A percentile compares a stretch with the other conserved stretches of the same genome.
phyloP scores from a whole-genome alignment of 1,140 invertebrate genomes.

The Bombus terrestris region DNA sequence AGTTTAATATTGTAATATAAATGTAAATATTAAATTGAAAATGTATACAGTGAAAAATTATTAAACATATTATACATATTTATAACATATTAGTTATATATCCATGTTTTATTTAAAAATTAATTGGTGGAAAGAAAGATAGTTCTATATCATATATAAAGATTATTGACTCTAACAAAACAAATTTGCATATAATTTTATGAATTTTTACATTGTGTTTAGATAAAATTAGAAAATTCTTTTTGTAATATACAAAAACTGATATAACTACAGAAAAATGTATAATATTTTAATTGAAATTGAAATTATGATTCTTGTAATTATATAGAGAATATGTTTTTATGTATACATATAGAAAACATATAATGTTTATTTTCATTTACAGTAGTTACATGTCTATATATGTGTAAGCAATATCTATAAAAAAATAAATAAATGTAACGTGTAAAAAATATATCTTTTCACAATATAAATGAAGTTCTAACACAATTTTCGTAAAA shows the following conservation, averaged over 20 bases:
- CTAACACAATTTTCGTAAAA: neutral
- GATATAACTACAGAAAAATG: neutral
- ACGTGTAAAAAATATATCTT: neutral
- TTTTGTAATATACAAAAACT: neutral
- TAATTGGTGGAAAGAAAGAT: neutral
- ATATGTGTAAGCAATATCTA: slow-evolving; percentile 7
- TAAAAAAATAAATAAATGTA: slow-evolving; percentile 26
- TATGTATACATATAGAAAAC: slow-evolving; percentile 5
- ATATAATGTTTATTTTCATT: slow-evolving; percentile 15
- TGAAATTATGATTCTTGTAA: neutral
- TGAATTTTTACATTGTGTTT: neutral
- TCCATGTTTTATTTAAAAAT: neutral
- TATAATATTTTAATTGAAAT: neutral
- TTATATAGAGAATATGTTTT: slow-evolving; percentile 23
- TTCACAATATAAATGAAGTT: neutral
- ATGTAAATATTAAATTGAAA: slow-evolving; percentile 41
- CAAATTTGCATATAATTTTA: neutral
- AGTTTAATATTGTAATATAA: slow-evolving; percentile 67
- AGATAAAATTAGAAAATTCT: neutral
- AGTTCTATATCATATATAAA: neutral
- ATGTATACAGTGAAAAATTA: neutral
- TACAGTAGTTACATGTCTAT: slow-evolving; percentile 22
- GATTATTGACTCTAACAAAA: neutral
- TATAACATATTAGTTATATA: neutral
- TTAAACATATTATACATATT: neutral